Evolutionary conservation across 1,140 invertebrate species (phyloP), one percentile per base, ranked within the genome.

Genomic region (Hyposmocoma kahamanoa): DNA sequence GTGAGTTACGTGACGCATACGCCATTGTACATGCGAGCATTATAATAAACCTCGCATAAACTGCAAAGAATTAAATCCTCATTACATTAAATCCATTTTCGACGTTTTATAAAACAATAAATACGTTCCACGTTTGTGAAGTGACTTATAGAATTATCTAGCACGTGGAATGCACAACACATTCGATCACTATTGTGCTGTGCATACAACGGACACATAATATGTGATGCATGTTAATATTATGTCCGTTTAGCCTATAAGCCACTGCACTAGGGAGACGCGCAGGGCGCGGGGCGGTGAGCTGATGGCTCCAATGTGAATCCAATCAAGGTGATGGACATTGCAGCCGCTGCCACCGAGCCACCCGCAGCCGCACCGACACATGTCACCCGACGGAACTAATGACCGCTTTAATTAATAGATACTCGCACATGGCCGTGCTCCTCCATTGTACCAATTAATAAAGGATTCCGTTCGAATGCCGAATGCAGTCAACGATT

Each of bases 361-460:
- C 5, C 24, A 11, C 11, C 24, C 36, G n/a, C n/a, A n/a, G n/a
- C n/a, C n/a, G n/a, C n/a, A n/a, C 46, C 51, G 53, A 55, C 53
- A 47, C 47, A 47, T 43, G 47, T 62, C 42, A 53, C 46, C 42
- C 34, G 53, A 53, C 56, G 46, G 62, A 67, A 67, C 59, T 71
- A 72, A 70, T 67, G 59, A 62, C 59, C 55, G 58, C 53, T 53
- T 59, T 72, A 73, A 76, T 76, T 72, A 69, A 70, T 72, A 72
- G 55, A 50, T 65, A 65, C n/a, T n/a, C n/a, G n/a, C n/a, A n/a
- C 59, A 56, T 70, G 32, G 32, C 32, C 18, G 13, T 8, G 15
- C 32, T 34, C 32, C 15, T 10, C 32, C 18, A 26, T 17, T 66
- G 59, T 54, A 56, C 49, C 54, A 48, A 48, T 66, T 62, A 57